Conservation (phyloP, 1,140 invertebrate genomes). For the Chrysoperla carnea region DNA sequence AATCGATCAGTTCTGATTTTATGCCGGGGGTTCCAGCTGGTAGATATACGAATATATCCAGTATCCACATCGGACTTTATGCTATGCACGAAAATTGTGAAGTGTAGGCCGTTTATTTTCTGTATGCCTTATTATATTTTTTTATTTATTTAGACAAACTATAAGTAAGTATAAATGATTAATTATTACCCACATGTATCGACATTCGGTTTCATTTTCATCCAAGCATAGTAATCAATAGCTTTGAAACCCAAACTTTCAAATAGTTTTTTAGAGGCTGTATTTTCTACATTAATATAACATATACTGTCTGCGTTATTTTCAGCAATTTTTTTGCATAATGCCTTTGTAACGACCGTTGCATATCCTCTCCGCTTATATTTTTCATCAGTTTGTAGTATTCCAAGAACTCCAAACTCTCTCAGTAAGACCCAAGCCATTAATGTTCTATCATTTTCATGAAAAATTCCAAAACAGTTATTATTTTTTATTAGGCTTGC, state of each 20-base stretch:
- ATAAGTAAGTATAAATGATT: too few relatives aligned
- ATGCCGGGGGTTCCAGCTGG: too few relatives aligned
- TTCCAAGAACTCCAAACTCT: conserved; percentile 18
- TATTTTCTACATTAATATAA: conserved; percentile 14
- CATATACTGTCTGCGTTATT: conserved; percentile 19
- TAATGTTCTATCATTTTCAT: conserved; percentile 10
- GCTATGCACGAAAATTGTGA: too few relatives aligned
- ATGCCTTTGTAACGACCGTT: conserved; percentile 14
- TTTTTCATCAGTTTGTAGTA: conserved; percentile 17
- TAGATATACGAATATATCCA: too few relatives aligned
- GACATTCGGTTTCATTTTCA: too few relatives aligned
- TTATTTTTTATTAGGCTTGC: conserved; percentile 11
- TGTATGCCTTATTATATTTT: too few relatives aligned
- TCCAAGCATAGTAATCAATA: not conserved
- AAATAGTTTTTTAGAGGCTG: conserved; percentile 16
- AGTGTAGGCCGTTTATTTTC: too few relatives aligned
- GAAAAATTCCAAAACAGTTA: conserved; percentile 15
- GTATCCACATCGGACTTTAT: too few relatives aligned
- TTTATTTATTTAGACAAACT: too few relatives aligned
- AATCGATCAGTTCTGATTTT: too few relatives aligned
- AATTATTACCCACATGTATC: too few relatives aligned
- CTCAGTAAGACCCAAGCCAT: conserved; percentile 17
- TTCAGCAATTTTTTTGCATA: conserved; percentile 15
- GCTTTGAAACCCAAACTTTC: conserved; percentile 18
- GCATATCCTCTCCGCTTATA: conserved; percentile 20